phyloP scores from a whole-genome alignment of 2,797 vertebrate species.

The Mionectes olivaceus region DNA sequence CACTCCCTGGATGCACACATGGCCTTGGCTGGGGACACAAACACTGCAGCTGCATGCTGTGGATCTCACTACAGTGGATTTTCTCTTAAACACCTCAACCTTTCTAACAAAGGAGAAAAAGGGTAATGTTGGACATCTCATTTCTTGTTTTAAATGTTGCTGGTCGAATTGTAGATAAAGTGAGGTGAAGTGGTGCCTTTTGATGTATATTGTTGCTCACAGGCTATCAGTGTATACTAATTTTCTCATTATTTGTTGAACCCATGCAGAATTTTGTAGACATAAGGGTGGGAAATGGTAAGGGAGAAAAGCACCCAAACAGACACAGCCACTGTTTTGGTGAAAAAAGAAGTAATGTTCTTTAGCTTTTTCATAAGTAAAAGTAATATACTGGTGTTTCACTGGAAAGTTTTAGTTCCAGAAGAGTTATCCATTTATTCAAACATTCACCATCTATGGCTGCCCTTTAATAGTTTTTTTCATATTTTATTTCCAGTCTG shows the following conservation, averaged over 20 bases:
- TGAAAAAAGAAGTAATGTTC: background rate
- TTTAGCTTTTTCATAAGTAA: background rate
- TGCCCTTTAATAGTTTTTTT: background rate
- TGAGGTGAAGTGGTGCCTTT: background rate
- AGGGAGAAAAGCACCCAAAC: background rate
- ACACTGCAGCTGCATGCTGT: fast-evolving
- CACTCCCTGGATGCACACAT: background rate
- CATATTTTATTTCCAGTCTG: background rate
- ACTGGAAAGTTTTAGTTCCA: background rate
- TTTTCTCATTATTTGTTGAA: background rate
- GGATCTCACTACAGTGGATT: background rate
- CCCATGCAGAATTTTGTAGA: background rate
- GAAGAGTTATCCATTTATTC: background rate
- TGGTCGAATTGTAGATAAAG: background rate
- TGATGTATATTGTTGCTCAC: background rate
- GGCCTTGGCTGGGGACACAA: background rate
- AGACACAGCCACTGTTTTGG: background rate
- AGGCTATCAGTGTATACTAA: background rate
- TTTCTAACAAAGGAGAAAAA: background rate
- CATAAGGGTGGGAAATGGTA: background rate
- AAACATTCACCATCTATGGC: background rate
- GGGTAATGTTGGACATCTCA: background rate
- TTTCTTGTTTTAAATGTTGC: background rate
- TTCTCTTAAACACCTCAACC: background rate
- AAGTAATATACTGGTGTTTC: background rate